phyloP scores from a whole-genome alignment of 1,140 invertebrate species.

The Drosophila watanabei region DNA sequence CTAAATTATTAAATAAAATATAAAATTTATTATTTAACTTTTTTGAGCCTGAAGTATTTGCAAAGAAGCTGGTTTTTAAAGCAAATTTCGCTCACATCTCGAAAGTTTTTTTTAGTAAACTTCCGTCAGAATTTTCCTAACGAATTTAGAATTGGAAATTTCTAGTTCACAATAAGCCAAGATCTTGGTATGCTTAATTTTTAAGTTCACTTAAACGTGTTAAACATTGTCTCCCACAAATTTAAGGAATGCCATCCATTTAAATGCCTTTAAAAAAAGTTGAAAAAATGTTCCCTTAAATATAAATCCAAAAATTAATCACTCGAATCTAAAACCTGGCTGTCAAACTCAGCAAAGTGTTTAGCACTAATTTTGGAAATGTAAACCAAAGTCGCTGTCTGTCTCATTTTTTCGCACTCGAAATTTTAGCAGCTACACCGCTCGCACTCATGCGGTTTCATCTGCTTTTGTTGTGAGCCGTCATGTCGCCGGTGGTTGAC shows the following conservation, averaged over 20 bases:
- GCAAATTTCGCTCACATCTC: too few species aligned
- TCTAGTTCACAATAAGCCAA: too few species aligned
- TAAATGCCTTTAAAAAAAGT: neutral
- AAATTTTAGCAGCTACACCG: neutral
- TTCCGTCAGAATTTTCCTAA: too few species aligned
- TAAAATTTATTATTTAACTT: too few species aligned
- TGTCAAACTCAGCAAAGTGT: slow-evolving; percentile 51
- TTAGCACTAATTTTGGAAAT: slow-evolving; percentile 60
- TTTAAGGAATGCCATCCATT: too few species aligned
- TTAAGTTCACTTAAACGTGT: too few species aligned
- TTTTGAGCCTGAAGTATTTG: too few species aligned
- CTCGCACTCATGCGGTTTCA: slow-evolving; percentile 24
- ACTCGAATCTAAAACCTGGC: slow-evolving; percentile 3
- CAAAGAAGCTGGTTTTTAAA: too few species aligned
- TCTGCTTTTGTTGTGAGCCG: slow-evolving; percentile 34
- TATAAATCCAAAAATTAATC: slow-evolving; percentile 13
- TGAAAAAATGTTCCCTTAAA: neutral
- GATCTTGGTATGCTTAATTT: too few species aligned
- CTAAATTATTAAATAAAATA: neutral
- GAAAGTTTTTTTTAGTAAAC: too few species aligned
- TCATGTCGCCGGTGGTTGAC: slow-evolving; percentile 50
- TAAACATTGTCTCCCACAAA: too few species aligned
- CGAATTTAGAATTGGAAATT: too few species aligned
- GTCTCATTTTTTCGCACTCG: slow-evolving; percentile 5
- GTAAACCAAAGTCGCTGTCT: slow-evolving; percentile 39